Evolutionary conservation across 1,140 invertebrate genomes (phyloP).

Genomic region (Pemphigus obesinymphae): DNA sequence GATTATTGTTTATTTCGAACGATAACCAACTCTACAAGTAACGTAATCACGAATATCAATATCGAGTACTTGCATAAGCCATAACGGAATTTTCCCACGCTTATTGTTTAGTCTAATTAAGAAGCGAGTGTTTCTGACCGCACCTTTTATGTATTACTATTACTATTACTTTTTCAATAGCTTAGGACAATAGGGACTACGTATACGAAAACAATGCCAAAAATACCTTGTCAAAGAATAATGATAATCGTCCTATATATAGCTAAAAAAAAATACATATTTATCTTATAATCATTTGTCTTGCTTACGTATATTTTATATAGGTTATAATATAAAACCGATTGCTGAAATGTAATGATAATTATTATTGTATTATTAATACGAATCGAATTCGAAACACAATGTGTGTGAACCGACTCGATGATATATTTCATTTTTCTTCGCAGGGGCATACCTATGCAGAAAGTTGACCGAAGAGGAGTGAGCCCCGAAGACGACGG

Average conservation of each 20-base stretch:
- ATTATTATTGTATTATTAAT: neutral
- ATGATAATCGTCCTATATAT: neutral
- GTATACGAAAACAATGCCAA: neutral
- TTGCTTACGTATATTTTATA: neutral
- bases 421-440: neutral
- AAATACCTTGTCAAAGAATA: neutral
- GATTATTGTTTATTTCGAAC: neutral
- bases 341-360: neutral
- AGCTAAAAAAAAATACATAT: neutral
- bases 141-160: neutral
- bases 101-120: neutral
- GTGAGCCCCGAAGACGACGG: conserved; percentile 58
- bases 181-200: neutral
- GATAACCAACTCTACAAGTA: neutral
- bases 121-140: neutral
- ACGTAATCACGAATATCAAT: neutral
- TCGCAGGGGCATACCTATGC: conserved; percentile 7
- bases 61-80: neutral
- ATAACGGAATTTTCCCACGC: neutral
- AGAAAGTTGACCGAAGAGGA: neutral
- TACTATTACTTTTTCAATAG: neutral
- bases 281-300: neutral
- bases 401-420: neutral
- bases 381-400: neutral
- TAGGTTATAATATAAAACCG: too few species aligned